phyloP scores from a whole-genome alignment of 2,113 vertebrate species.

The Perca flavescens region DNA sequence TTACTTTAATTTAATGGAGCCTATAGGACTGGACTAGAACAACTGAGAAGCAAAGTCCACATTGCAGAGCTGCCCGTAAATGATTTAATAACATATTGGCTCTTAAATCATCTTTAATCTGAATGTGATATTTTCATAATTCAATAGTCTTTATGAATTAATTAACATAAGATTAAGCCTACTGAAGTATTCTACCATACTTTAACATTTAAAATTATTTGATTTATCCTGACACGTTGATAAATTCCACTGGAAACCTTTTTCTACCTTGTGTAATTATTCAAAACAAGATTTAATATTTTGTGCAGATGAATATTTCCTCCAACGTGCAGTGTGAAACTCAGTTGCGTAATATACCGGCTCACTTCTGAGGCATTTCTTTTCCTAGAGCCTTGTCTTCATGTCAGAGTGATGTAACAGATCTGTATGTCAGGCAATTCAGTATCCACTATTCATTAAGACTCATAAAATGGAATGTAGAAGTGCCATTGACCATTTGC shows the following conservation, averaged over 20 bases:
- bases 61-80: neutral
- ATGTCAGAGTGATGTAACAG: conserved; percentile 63
- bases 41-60: neutral
- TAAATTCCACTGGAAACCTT: neutral
- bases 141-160: conserved; percentile 18
- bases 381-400: conserved; percentile 28
- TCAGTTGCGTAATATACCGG: neutral
- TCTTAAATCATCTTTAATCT: conserved; percentile 6
- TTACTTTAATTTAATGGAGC: conserved; percentile 15
- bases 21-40: neutral
- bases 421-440: conserved; percentile 49
- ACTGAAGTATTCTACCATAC: neutral
- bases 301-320: conserved; percentile 35
- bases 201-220: conserved; percentile 1
- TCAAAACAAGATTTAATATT: conserved; percentile 20
- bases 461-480: conserved; percentile 47
- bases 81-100: neutral
- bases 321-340: neutral
- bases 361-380: conserved; percentile 20
- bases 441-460: conserved; percentile 58
- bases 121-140: conserved; percentile 28
- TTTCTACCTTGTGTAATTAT: conserved; percentile 3
- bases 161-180: conserved; percentile 8
- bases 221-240: conserved; percentile 1
- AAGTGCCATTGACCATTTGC: conserved; percentile 43